Evolutionary conservation across 2,113 vertebrate genomes (phyloP), one percentile per base, ranked within the genome.

Genomic region (Monopterus albus): DNA sequence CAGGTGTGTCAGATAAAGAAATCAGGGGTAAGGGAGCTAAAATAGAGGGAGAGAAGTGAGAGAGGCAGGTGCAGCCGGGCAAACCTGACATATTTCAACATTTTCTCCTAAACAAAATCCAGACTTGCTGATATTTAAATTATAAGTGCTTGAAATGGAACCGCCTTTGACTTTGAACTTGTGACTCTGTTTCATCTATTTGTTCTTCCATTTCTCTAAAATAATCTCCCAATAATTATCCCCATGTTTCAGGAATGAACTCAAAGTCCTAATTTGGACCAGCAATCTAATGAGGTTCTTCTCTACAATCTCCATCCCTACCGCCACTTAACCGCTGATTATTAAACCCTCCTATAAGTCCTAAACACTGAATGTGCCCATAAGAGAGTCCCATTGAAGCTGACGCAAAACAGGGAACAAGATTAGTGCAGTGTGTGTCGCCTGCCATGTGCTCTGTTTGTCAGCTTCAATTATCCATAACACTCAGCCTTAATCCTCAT

Each of bases 401-500:
- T 51, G 29, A 63, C 39, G 82, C 50, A 57, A 72, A 87, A 83
- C 57, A 59, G 59, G 40, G 52, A 76, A 64, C 33, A 51, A 58
- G 81, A 89, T 84, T 84, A 85, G 77, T 83, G 75, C 75, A 43
- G 68, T 57, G 45, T 60, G 50, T 55, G 57, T 74, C 13, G 64
- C 31, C 57, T 75, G 79, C 73, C 49, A 5, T 25, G 28, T 73
- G 62, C 70, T 87, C 75, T 73, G 69, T 85, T 82, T 65, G 75
- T 75, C 85, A 68, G 72, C 77, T 70, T 77, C 83, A 86, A 81
- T 91, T 83, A 90, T 70, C 79, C 78, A 72, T 35, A 75, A 60
- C 76, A 80, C 81, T 88, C 79, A 72, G 63, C 58, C 45, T 73
- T 87, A 90, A 90, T 88, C 87, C 86, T 81, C 70, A 31, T 73